Evolutionary conservation across 1,140 invertebrate species (phyloP).

Genomic region (Helicoverpa zea): DNA sequence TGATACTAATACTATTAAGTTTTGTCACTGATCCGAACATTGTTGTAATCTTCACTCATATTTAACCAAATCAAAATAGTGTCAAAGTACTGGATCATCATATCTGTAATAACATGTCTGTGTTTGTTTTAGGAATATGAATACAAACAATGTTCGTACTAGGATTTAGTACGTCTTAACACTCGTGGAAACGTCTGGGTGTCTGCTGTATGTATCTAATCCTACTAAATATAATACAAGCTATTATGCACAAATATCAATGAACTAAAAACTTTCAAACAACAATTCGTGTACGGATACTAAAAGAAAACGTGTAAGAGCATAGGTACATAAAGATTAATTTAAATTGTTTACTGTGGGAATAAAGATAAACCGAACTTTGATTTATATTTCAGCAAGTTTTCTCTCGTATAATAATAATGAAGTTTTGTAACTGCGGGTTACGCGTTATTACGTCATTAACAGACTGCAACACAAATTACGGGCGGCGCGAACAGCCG

Average conservation of each 20-base stretch:
- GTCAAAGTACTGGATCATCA: background rate
- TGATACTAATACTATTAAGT: no score
- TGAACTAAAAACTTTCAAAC: no score
- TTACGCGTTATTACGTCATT: conserved; percentile 22
- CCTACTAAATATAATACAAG: no score
- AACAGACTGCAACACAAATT: conserved; percentile 27
- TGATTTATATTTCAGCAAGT: background rate
- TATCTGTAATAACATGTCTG: background rate
- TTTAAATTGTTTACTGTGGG: no score
- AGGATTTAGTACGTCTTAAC: background rate
- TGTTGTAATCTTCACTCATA: background rate
- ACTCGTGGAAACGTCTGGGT: background rate
- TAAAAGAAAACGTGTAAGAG: no score
- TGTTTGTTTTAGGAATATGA: background rate
- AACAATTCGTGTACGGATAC: no score
- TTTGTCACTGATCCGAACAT: no score
- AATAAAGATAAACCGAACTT: background rate
- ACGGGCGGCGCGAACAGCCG: background rate
- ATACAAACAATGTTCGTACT: background rate
- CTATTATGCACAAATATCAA: no score
- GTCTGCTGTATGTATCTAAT: no score
- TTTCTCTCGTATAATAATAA: background rate
- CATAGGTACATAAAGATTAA: no score
- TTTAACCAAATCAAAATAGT: conserved; percentile 3
- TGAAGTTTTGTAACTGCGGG: background rate